Percentiles rank a stretch among this genome's conserved stretches.
These are phyloP conservation scores for Lordiphosa stackelbergi DNA, from an alignment of 1,140 invertebrate genomes.

Conservation along the genomic window DNA sequence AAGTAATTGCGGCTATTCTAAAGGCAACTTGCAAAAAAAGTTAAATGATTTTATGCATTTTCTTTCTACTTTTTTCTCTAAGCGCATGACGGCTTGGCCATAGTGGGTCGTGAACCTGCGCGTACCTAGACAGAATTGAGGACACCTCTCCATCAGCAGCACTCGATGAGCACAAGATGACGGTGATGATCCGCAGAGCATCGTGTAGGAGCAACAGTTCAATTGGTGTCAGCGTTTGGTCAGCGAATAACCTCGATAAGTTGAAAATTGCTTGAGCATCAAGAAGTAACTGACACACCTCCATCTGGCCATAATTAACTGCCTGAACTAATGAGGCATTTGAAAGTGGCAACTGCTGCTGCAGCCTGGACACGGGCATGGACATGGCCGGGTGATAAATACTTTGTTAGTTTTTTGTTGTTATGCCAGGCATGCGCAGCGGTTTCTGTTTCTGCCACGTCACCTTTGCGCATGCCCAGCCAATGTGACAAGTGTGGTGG, in stretches of 20 bases:
- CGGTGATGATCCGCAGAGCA: constrained; percentile 41
- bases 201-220: constrained; percentile 66
- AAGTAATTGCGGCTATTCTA: too few species aligned
- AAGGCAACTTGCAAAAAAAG: too few species aligned
- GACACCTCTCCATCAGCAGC: constrained; percentile 27
- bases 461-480: constrained; percentile 55
- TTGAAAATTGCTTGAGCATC: constrained; percentile 43
- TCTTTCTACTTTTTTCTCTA: background rate
- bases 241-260: constrained; percentile 50
- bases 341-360: constrained; percentile 32
- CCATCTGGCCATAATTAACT: constrained; percentile 44
- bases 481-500: constrained; percentile 41
- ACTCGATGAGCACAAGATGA: background rate
- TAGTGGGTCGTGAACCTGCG: constrained; percentile 64
- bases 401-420: constrained; percentile 25
- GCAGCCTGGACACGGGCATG: constrained; percentile 6
- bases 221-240: constrained; percentile 47
- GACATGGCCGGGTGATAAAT: constrained; percentile 46
- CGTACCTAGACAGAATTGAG: constrained; percentile 44
- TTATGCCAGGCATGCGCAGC: constrained; percentile 39
- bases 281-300: constrained; percentile 35
- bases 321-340: constrained; percentile 48
- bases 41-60: too few species aligned
- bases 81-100: constrained; percentile 13
- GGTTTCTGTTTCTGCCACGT: constrained; percentile 44